phyloP scores from a whole-genome alignment of 2,888 invertebrate genomes.

The Epinotia demarniana region DNA sequence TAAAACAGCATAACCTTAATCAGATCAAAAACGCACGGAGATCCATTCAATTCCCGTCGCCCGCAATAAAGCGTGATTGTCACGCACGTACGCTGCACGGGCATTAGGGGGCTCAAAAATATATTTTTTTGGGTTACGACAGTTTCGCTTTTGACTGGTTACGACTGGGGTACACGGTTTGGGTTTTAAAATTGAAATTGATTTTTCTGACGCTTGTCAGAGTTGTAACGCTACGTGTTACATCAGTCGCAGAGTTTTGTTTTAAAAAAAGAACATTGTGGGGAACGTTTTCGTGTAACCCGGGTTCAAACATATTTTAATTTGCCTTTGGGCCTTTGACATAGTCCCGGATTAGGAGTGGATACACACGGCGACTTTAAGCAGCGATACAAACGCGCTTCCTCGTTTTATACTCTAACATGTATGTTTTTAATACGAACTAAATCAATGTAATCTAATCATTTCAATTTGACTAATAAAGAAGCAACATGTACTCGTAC shows the following conservation, averaged over 20 bases:
- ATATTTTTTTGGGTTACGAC: slow-evolving; percentile 60
- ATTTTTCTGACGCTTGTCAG: slow-evolving; percentile 30
- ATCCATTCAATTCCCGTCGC: slow-evolving; percentile 76
- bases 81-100: slow-evolving; percentile 82
- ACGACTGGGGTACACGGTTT: slow-evolving; percentile 45
- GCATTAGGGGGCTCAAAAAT: slow-evolving; percentile 65
- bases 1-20: slow-evolving; percentile 43
- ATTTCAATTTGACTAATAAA: too few relatives aligned
- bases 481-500: too few relatives aligned
- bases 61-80: slow-evolving; percentile 79
- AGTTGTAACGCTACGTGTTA: not conserved
- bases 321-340: not conserved
- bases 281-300: not conserved
- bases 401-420: too few relatives aligned
- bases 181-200: slow-evolving; percentile 39
- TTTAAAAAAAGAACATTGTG: not conserved
- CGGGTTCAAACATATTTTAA: not conserved
- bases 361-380: too few relatives aligned
- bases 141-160: slow-evolving; percentile 48
- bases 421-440: too few relatives aligned
- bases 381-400: too few relatives aligned
- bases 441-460: too few relatives aligned
- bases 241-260: not conserved
- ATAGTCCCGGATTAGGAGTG: not conserved
- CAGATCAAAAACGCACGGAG: slow-evolving; percentile 50